Conservation (phyloP, 2,888 invertebrate genomes). For the Pachydiplax longipennis region DNA sequence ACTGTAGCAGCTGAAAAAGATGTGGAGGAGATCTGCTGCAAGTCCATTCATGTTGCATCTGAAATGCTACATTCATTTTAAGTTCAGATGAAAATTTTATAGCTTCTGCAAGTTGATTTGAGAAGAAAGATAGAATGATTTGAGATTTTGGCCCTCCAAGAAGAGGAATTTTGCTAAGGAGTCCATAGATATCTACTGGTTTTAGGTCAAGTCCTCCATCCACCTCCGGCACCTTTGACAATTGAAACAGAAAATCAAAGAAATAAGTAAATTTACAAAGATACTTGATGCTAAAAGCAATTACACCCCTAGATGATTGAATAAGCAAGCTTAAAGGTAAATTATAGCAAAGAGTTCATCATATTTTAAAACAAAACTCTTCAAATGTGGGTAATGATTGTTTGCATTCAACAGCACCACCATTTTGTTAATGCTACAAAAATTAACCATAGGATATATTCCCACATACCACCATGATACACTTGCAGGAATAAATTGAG, state of each 20-base stretch:
- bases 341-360: not conserved
- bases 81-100: not conserved
- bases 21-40: not conserved
- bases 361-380: not conserved
- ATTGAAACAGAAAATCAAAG: not conserved
- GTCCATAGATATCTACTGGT: not conserved
- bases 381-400: too few relatives aligned
- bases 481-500: too few relatives aligned
- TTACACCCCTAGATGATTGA: not conserved
- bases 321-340: not conserved
- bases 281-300: not conserved
- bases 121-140: not conserved
- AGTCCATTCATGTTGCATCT: not conserved
- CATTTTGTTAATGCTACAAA: too few relatives aligned
- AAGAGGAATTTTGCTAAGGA: not conserved
- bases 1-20: not conserved
- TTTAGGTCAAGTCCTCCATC: not conserved
- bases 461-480: too few relatives aligned
- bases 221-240: not conserved
- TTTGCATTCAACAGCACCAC: too few relatives aligned
- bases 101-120: not conserved
- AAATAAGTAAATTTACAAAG: not conserved
- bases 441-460: too few relatives aligned
- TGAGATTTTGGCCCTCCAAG: not conserved
- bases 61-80: slow-evolving; percentile 2